phyloP scores from a whole-genome alignment of 1,140 invertebrate species.

The Drosophila kikkawai region DNA sequence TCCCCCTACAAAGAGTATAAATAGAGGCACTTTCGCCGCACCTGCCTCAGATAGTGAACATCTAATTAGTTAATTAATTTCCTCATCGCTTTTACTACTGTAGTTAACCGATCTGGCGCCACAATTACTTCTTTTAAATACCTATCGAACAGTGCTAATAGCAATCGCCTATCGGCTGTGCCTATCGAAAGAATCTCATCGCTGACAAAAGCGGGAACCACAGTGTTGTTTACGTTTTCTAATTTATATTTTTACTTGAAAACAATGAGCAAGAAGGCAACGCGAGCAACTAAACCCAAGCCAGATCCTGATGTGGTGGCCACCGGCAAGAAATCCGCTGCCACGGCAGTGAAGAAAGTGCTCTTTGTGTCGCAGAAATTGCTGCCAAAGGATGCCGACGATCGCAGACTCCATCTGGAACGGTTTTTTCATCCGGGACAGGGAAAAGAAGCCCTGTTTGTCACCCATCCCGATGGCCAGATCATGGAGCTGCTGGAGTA shows the following conservation, averaged over 20 bases:
- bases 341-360: conserved; percentile 60
- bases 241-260: background rate
- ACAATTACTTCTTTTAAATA: background rate
- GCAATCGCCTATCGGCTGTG: background rate
- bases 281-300: conserved; percentile 58
- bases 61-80: background rate
- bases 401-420: conserved; percentile 56
- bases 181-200: background rate
- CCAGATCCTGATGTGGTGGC: conserved; percentile 55
- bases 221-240: conserved; percentile 12
- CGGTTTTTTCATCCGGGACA: conserved; percentile 77
- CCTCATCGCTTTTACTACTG: too few relatives aligned
- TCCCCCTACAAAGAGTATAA: background rate
- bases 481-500: conserved; percentile 89
- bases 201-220: conserved; percentile 15
- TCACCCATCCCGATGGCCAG: conserved; percentile 75
- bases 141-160: background rate
- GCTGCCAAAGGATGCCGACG: conserved; percentile 35
- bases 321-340: conserved; percentile 22
- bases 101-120: too few relatives aligned
- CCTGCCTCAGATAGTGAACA: background rate
- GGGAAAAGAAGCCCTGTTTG: conserved; percentile 53
- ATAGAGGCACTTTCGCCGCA: background rate
- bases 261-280: conserved; percentile 64
- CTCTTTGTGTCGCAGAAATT: conserved; percentile 65